Percentiles rank a stretch among this genome's conserved stretches.
Evolutionary conservation across 1,140 invertebrate genomes (phyloP).

Genomic region (Lepidostoma basale): DNA sequence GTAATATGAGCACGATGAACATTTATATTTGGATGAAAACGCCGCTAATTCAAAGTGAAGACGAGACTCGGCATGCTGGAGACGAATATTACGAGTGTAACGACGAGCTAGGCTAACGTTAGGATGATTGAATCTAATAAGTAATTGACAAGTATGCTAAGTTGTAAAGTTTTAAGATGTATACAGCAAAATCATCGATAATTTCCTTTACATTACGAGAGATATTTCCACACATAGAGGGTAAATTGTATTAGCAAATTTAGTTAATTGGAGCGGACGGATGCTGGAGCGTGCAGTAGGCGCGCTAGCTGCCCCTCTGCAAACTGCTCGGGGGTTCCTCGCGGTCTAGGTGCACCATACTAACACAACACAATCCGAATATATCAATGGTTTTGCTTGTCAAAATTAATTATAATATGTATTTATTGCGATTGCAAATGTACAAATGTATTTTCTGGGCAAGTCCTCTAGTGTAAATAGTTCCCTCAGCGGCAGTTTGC

Average conservation of each 20-base stretch:
- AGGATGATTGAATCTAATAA: conserved; percentile 37
- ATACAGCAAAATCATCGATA: conserved; percentile 36
- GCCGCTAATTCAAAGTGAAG: conserved; percentile 43
- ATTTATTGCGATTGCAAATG: no score
- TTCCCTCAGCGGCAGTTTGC: background rate
- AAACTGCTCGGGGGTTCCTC: background rate
- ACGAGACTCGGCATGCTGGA: conserved; percentile 40
- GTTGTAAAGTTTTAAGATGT: conserved; percentile 33
- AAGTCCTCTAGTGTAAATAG: no score
- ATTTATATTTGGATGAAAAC: conserved; percentile 46
- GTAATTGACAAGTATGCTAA: conserved; percentile 26
- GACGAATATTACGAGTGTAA: conserved; percentile 35
- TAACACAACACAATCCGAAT: no score
- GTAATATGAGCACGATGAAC: conserved; percentile 39
- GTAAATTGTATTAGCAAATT: conserved; percentile 26
- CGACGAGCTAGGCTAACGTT: conserved; percentile 41
- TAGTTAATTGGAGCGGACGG: background rate
- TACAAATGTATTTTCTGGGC: no score
- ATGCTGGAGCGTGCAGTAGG: background rate
- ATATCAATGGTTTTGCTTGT: no score
- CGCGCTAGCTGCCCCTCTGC: background rate
- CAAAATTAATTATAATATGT: no score
- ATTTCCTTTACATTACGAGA: conserved; percentile 33
- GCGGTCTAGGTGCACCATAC: no score
- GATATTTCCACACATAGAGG: conserved; percentile 24